Evolutionary conservation across 1,140 invertebrate species (phyloP).

Genomic region (Drosophila ogumai): DNA sequence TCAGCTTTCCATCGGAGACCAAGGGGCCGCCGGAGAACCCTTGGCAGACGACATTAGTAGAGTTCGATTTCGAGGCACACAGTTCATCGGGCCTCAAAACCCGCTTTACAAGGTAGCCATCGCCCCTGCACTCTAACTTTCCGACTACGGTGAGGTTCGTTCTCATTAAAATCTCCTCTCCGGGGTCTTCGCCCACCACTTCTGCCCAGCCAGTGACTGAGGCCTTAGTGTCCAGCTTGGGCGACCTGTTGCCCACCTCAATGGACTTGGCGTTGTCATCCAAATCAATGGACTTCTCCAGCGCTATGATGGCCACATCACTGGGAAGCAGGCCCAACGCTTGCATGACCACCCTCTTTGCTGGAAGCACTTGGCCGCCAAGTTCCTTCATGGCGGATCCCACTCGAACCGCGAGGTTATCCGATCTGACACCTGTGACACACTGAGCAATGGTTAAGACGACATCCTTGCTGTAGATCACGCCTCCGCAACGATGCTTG

Average conservation of each 20-base stretch:
- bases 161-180: neutral
- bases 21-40: constrained; percentile 23
- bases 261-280: neutral
- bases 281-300: neutral
- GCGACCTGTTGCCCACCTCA: neutral
- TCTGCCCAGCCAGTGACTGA: constrained; percentile 34
- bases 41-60: neutral
- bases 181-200: neutral
- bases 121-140: neutral
- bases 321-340: neutral
- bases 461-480: neutral
- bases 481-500: constrained; percentile 17
- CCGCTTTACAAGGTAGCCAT: neutral
- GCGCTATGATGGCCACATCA: constrained; percentile 29
- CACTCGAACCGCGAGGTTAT: constrained; percentile 5
- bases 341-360: neutral
- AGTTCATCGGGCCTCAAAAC: constrained; percentile 1
- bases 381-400: neutral
- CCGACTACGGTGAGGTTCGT: neutral
- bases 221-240: neutral
- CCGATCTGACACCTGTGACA: neutral
- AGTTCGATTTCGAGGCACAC: constrained; percentile 2
- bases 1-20: constrained; percentile 19
- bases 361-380: neutral
- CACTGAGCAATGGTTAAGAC: constrained; percentile 24